Base-by-base conservation (phyloP, 2,888 invertebrate genomes). In the Apoda limacodes region DNA sequence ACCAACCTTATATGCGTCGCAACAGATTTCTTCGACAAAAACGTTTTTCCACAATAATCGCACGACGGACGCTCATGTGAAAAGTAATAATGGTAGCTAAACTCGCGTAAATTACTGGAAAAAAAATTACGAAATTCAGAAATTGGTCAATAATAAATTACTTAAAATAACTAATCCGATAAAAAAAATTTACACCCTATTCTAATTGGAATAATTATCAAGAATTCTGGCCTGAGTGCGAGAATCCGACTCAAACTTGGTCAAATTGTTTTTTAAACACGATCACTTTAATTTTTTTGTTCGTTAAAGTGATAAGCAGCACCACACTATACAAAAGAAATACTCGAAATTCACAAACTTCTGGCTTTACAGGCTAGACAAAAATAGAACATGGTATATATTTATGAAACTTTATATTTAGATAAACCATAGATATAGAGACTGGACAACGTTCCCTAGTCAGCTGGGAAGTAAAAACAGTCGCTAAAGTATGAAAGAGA, bases 1-100 rank as follows among this genome's bases (percentile, higher is more conserved):
- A 53, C 50, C 46, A 24, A 69, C 69, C 42, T 46, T 4, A 69
- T 60, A 32, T 69, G 69, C 0, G 31, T 35, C 5, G 54, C 52
- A 1, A 68, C 34, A 0, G 42, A 34, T 3, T 39, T 41, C 21
- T 62, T 67, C 1, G 40, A 36, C 0, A 32, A 27, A 2, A 48
- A 44, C 1, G 30, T 43, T 22, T 50, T 52, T 0, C 52, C 54
- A 13, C 71, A 70, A 20, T 63, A 43, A 19, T 65, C 64, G 25
- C 70, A 70, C 0, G 52, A 37, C 1, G 53, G 42, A 0, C 37
- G 32, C 9, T 50, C 46, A 20, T 70, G 69, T 1, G 37, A 12
- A 1, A 34, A 36, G 2, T 50, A 53, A 34, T 60, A 62, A 35
- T 70, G 69, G 0, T 37, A 27, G 3, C 48, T 44, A 40, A 63